Evolutionary conservation across 2,888 invertebrate genomes (phyloP).

Genomic region (Aporophyla lueneburgensis): DNA sequence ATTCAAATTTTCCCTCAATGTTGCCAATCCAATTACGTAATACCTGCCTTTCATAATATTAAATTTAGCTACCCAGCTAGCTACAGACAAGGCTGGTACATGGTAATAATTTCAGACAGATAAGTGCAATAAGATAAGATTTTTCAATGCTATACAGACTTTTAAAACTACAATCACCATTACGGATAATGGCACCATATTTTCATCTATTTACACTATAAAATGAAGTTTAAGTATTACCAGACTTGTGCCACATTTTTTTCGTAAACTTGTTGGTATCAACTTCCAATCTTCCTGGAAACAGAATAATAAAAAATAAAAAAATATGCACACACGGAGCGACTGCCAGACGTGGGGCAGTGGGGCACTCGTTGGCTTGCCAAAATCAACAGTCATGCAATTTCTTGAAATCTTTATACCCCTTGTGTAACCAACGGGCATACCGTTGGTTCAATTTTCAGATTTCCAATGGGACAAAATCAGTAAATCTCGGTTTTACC

Average conservation of each 20-base stretch:
- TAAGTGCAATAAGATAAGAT: neutral
- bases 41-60: neutral
- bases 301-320: too few species aligned
- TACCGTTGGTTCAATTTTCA: slow-evolving; percentile 4
- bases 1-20: neutral
- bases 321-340: neutral
- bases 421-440: too few species aligned
- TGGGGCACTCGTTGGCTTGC: neutral
- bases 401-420: neutral
- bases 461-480: neutral
- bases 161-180: slow-evolving; percentile 9
- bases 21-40: neutral
- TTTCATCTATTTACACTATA: neutral
- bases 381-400: slow-evolving; percentile 15
- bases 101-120: neutral
- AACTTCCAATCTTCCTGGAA: neutral
- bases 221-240: neutral
- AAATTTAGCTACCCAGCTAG: too few species aligned
- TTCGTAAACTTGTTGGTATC: neutral
- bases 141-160: neutral
- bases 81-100: neutral
- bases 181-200: slow-evolving; percentile 16
- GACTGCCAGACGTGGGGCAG: neutral
- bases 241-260: neutral
- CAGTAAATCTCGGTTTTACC: neutral